Evolutionary conservation across 2,113 vertebrate genomes (phyloP), one percentile per base, ranked within the genome.

Genomic region (Circaetus gallicus): DNA sequence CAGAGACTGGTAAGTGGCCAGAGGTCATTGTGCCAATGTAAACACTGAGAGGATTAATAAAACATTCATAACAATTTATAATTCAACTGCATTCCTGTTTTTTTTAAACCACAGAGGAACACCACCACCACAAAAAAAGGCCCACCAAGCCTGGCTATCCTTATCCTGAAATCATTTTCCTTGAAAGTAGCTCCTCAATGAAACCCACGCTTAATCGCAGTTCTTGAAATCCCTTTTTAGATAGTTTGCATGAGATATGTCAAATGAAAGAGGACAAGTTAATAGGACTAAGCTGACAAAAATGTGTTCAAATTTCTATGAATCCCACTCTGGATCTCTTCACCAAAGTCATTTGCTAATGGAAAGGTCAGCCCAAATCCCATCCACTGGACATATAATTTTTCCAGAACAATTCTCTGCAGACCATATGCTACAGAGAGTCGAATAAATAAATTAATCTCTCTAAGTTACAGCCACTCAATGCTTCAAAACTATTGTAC

Each of bases 221-320:
- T 38, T 70, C 55, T 85, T 79, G 36, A 92, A 96, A 86, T 62
- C 21, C 6, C 3, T 74, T 74, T 77, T 86, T 25, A 79, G 71
- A 73, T 5, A 69, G 47, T 32, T 56, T 36, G 22, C 45, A 62
- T 43, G 32, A 90, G 26, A 61, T 26, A 89, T 6, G 10, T 22
- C 26, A 84, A 89, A 86, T 40, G 61, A 86, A 76, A 88, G 38
- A 89, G 10, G 22, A n/a, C 26, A 34, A 43, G 16, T 65, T 79
- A 86, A 76, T 5, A 86, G 20, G 32, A 95, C 79, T 94, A 89
- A 72, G 26, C 32, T 40, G 17, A 87, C 55, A 87, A 97, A 93
- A 82, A 47, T 28, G 9, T 49, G 21, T 52, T 89, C 28, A 67
- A 13, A 15, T 70, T 91, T 94, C 55, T 73, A 18, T 15, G 38